Conservation (phyloP, 2,888 invertebrate genomes). For the Petrolisthes cinctipes region DNA sequence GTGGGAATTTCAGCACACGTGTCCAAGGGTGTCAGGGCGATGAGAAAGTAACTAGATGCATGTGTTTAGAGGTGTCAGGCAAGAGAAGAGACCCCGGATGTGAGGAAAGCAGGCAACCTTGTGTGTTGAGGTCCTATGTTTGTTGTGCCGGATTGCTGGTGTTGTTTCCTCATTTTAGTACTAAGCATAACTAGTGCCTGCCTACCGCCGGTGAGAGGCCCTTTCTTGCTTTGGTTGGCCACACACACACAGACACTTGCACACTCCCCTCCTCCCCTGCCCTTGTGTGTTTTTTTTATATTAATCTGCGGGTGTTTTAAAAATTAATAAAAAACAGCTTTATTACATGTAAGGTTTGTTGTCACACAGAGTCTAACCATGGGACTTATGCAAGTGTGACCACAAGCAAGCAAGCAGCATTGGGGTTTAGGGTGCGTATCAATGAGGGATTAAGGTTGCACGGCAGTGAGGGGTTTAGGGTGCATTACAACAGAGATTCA, state of each 20-base stretch:
- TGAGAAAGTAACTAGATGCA: too few relatives aligned
- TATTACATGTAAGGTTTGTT: constrained; percentile 34
- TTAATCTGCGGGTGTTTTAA: background rate
- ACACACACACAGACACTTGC: background rate
- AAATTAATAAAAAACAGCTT: constrained; percentile 18
- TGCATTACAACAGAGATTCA: too few relatives aligned
- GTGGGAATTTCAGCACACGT: too few relatives aligned
- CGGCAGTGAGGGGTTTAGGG: too few relatives aligned
- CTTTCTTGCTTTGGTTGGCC: background rate
- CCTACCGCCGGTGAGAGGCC: constrained; percentile 40
- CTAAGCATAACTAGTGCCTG: constrained; percentile 61
- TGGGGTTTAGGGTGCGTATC: too few relatives aligned
- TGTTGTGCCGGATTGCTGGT: constrained; percentile 40
- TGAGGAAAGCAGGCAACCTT: too few relatives aligned
- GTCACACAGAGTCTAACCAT: constrained; percentile 32
- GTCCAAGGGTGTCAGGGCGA: too few relatives aligned
- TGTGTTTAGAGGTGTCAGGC: too few relatives aligned
- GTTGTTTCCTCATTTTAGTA: constrained; percentile 47
- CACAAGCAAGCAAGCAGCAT: too few relatives aligned
- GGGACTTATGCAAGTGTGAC: background rate
- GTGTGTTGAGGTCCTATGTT: constrained; percentile 28
- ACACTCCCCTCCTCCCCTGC: constrained; percentile 15
- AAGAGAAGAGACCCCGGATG: too few relatives aligned
- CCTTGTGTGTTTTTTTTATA: constrained; percentile 9
- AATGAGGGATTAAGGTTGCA: too few relatives aligned